Conservation (phyloP, 2,113 vertebrate species). For the Anhinga anhinga region DNA sequence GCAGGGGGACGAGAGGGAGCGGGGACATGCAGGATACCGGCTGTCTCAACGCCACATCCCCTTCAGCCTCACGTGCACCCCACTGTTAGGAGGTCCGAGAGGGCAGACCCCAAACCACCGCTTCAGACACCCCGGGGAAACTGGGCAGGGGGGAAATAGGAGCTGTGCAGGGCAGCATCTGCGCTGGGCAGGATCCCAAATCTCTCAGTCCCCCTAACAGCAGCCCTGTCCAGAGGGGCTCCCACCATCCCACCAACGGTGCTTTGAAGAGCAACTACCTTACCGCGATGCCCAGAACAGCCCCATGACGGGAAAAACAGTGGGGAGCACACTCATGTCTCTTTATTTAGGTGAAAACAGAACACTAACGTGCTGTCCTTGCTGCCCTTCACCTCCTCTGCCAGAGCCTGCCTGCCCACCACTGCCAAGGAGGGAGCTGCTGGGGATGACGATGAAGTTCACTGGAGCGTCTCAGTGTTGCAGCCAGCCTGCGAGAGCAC, state of each 20-base stretch:
- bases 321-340: fast-evolving
- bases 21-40: background rate
- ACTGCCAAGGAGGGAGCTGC: background rate
- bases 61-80: background rate
- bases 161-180: background rate
- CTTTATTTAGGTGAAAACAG: background rate
- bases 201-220: background rate
- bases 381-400: background rate
- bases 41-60: fast-evolving
- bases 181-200: background rate
- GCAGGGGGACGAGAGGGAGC: background rate
- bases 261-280: background rate
- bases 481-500: no score
- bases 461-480: fast-evolving
- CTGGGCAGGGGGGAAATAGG: background rate
- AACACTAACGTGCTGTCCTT: background rate
- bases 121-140: background rate
- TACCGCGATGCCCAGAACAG: background rate
- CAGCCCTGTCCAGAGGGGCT: fast-evolving
- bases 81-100: fast-evolving
- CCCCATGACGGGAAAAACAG: fast-evolving
- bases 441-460: background rate
- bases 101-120: background rate
- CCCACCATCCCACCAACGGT: fast-evolving
- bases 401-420: background rate